Base-by-base conservation (phyloP, 2,113 vertebrate species). In the Peucedramus taeniatus region DNA sequence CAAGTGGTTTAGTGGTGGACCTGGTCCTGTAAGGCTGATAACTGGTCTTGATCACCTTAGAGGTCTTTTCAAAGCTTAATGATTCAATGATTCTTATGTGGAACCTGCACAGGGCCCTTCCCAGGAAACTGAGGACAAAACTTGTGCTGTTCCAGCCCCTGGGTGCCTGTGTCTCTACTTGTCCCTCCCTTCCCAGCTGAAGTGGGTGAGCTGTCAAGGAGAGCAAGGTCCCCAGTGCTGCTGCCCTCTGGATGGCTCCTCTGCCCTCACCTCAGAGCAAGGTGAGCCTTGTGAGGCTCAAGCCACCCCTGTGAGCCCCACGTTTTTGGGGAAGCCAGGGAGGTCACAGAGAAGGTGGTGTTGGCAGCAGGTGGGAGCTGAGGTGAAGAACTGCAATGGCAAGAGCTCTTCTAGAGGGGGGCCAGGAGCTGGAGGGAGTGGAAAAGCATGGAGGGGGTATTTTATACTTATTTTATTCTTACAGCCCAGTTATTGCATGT, bases 301-400 rank as follows among this genome's bases (percentile, higher is more conserved):
- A 4, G 26, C 72, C 35, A 12, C 2, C 8, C 1, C 1, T 31
- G 16, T 0, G 1, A 22, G 39, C 9, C 31, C 28, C n/a, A 31
- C 0, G 0, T 28, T 70, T 39, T 31, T 31, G 47, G 74, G 19
- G 23, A 11, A 64, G 4, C 0, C 2, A 90, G 45, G 65, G 39
- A 13, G 39, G 18, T 17, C 16, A 40, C 4, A 35, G 27, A 51
- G 39, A 27, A 4, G 1, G 2, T 5, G 16, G 9, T 26, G 13
- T 10, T 35, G 33, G 53, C 6, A 40, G 28, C 24, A 51, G 23
- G 27, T 9, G 65, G 24, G 28, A 22, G 16, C 28, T 50, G 30
- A 51, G 37, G 30, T 18, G 42, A 49, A 20, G 37, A 86, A 15
- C 6, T 45, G 35, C 28, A 12, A 1, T 4, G 37, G 8, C 57